Evolutionary conservation across 2,797 vertebrate species (phyloP).

Genomic region (Psittacula derbiana): DNA sequence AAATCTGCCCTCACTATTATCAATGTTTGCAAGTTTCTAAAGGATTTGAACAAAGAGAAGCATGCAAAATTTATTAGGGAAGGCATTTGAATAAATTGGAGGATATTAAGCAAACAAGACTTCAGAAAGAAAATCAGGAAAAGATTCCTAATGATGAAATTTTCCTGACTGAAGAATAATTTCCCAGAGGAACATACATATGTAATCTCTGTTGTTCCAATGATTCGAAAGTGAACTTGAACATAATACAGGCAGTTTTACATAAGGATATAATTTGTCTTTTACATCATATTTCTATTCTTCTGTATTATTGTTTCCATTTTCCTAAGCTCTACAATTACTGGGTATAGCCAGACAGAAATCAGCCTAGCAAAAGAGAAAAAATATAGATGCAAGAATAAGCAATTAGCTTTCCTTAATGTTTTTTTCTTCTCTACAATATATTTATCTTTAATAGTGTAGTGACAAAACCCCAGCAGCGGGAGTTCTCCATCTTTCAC

Average conservation of each 20-base stretch:
- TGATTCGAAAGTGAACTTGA: neutral
- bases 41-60: neutral
- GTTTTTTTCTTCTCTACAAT: neutral
- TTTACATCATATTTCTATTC: neutral
- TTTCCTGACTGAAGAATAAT: neutral
- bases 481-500: neutral
- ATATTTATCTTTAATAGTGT: conserved; percentile 44
- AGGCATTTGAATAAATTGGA: neutral
- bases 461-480: conserved; percentile 6
- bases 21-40: neutral
- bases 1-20: neutral
- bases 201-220: neutral
- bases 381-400: neutral
- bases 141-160: neutral
- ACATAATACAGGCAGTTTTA: neutral
- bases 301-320: neutral
- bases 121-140: neutral
- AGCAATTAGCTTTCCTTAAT: conserved; percentile 9
- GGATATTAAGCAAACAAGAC: neutral
- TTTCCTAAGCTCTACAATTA: neutral
- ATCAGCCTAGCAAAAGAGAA: neutral
- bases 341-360: neutral
- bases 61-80: neutral
- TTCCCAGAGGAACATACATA: neutral
- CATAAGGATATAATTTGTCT: neutral